Base-by-base conservation (phyloP, 2,797 vertebrate species). In the Lagorchestes hirsutus region DNA sequence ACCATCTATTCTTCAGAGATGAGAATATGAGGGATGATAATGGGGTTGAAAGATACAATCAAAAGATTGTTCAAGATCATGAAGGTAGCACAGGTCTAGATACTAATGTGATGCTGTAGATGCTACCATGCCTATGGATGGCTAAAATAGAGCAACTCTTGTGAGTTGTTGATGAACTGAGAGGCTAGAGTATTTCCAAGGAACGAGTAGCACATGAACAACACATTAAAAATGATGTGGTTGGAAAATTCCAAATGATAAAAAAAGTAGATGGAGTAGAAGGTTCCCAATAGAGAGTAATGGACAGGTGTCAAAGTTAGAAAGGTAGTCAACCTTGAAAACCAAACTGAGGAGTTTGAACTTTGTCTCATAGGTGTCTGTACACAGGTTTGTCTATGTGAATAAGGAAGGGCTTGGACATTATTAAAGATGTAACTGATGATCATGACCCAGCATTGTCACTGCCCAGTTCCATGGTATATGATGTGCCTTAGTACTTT, bases 241-340 rank as follows among this genome's bases (percentile, higher is more conserved):
- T 74, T 74, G 40, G 74, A 82, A 46, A 82, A 82, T 82, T 74
- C 74, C 74, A 82, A 46, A 82, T 82, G 74, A 82, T n/a, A n/a
- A 82, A 27, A 82, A 82, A 82, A 82, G 40, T 82, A 82, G 18
- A 40, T 82, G 74, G 40, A 82, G 18, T 82, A 40, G 6, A 74
- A 74, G 34, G n/a, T 82, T 40, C 67, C 67, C 46, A 82, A 82
- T 46, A 46, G 40, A 18, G 8, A 46, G 22, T 46, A 46, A 46
- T 82, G 22, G 46, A 46, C 27, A 22, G 18, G 18, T 27, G 8
- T 22, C 22, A 24, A 74, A 74, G 67, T 74, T 74, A 16, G n/a
- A 74, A 74, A 74, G n/a, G 67, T 27, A 24, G 40, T 22, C 9
- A 6, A 40, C 16, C 40, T 82, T 46, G 40, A 46, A 82, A 82